phyloP scores from a whole-genome alignment of 2,113 vertebrate genomes.

The Melanocharis versteri region DNA sequence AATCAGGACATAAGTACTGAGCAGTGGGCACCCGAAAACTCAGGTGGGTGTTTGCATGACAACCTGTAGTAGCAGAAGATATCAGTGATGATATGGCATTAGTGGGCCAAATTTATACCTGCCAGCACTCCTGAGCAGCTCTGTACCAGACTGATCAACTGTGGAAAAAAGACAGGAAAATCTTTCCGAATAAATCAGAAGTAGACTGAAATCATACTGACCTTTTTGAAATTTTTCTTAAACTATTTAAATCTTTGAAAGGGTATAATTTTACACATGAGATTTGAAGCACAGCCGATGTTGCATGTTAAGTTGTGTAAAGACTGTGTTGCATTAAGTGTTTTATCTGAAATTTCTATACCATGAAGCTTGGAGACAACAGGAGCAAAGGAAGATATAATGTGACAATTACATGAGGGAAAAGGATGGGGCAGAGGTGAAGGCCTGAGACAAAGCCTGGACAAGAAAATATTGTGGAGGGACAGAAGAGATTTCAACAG shows the following conservation, averaged over 20 bases:
- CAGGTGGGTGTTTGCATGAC: background rate
- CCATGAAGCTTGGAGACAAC: background rate
- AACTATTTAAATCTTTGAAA: background rate
- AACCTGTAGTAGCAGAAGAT: background rate
- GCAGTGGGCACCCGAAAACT: background rate
- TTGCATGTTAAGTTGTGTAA: background rate
- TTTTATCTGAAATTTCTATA: background rate
- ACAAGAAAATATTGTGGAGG: background rate
- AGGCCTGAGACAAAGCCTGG: background rate
- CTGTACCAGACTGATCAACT: background rate
- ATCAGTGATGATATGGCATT: background rate
- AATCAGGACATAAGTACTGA: background rate
- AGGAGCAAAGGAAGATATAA: background rate
- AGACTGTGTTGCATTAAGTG: background rate
- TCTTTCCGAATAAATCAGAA: background rate
- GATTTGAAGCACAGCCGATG: background rate
- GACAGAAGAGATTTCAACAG: background rate
- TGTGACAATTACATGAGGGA: background rate
- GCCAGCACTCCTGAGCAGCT: background rate
- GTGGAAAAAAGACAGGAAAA: background rate
- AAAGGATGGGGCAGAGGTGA: background rate
- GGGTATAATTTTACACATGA: background rate
- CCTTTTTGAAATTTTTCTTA: background rate
- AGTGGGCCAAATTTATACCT: background rate
- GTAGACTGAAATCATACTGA: background rate